Evolutionary conservation across 2,888 invertebrate genomes (phyloP), one percentile per base, ranked within the genome.

Genomic region (Sthenelais limicola): DNA sequence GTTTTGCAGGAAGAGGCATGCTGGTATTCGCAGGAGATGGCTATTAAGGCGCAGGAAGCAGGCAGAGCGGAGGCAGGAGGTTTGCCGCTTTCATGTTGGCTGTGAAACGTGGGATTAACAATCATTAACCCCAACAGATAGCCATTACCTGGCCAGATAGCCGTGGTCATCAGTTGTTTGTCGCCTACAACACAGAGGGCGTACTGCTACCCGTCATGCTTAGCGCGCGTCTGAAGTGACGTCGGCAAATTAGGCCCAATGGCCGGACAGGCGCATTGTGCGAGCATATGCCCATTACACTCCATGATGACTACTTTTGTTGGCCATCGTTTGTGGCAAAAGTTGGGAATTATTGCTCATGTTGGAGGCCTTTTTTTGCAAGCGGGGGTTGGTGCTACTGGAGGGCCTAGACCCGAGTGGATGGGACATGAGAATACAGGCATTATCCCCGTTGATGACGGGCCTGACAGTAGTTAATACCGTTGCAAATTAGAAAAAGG

Each of bases 341-440:
- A 62, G 62, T 38, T 43, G 35, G 62, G 38, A 62, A 62, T 62
- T 62, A 62, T 62, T 43, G 62, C 38, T 24, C 62, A 38, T 56
- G 56, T 32, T 3, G 21, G 62, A 24, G n/a, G n/a, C n/a, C n/a
- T n/a, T 24, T 24, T 52, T 24, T 24, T 30, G 24, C 52, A 15
- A 52, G 52, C 12, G 24, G 52, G 52, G 24, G n/a, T n/a, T n/a
- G n/a, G n/a, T 21, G 56, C 38, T n/a, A 32, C 56, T 56, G 56
- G 32, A 24, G 32, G 30, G 15, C n/a, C n/a, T 21, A 18, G 62
- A 38, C 62, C 38, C 43, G 35, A 62, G 62, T 62, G 38, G 43
- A 62, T 62, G 35, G 62, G 62, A 62, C 62, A 62, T 62, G 62
- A 38, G 62, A 62, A 62, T 62, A 62, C 62, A 62, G 62, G 62